Base-by-base conservation (phyloP, 2,888 invertebrate species). In the Stegana nigrithorax region DNA sequence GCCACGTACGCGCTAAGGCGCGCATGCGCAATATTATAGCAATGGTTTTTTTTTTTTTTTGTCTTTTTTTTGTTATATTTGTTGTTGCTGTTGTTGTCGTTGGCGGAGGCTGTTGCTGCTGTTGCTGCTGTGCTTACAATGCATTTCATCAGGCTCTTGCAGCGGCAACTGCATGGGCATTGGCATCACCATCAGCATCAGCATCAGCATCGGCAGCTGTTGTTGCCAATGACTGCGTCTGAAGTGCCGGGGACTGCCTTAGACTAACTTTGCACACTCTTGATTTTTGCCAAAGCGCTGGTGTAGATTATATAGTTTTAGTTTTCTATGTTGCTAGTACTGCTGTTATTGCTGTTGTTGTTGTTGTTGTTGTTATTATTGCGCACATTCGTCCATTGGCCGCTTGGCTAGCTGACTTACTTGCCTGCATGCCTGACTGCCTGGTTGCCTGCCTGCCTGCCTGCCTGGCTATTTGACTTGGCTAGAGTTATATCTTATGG, bases 1-100 rank as follows among this genome's bases (percentile, higher is more conserved):
- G 73, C 75, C 75, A 77, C 75, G 75, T 75, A 75, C 77, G 77
- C 73, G 73, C 72, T 62, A 73, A 73, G 73, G 73, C 73, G 73
- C 72, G 73, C 72, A 68, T 69, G 65, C 65, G 63, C 57, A 55
- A 59, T 27, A 25, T 42, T 12, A 10, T 26, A 57, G 27, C 57
- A 55, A 12, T 53, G 14, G 10, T 32, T 27, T 23, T 21, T 39
- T 63, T 51, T 45, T 29, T 60, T 60, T 60, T 27, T 59, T 47
- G 10, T 19, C 12, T 47, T 10, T 5, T 47, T 4, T 23, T 47
- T 21, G 12, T 23, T 21, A 5, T 47, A 5, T 2, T 45, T 60
- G 55, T 51, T 50, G 60, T 55, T 63, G 59, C 21, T 51, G 66
- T 19, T 63, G 17, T 12, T 55, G 53, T 7, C 36, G n/a, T 27